Base-by-base conservation (phyloP, 2,888 invertebrate species). In the Lycophotia porphyrea region DNA sequence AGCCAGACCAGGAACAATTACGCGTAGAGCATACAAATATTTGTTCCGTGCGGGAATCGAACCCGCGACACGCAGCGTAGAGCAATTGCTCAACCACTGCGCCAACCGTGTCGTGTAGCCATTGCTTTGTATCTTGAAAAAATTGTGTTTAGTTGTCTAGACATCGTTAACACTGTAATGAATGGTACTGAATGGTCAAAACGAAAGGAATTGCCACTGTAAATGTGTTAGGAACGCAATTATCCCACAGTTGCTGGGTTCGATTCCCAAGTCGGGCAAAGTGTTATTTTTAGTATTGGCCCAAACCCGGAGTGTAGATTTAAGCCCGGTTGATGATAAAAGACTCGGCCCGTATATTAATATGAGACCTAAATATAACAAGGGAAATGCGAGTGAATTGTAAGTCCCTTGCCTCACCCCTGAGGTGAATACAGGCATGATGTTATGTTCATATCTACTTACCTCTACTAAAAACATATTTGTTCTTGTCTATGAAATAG, bases 401-500 rank as follows among this genome's bases (percentile, higher is more conserved):
- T 15, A 49, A 9, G 15, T 5, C 18, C 9, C 24, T 49, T 18
- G 49, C 2, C 34, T n/a, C n/a, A 47, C 31, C 13, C 9, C 18
- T 55, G 55, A 55, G 58, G 3, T 31, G 58, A 34, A 60, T 36
- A 36, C 15, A 31, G 15, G 34, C 21, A 11, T 39, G 27, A n/a
- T 67, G 5, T 34, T 67, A 5, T 18, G 9, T 31, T 49, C 49
- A 15, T 34, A 31, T 18, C 18, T 58, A 58, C 93, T 92, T 80
- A 91, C 92, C 81, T 92, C 92, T 80, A 91, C 94, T 75, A 87
- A 83, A 83, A 65, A 82, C 87, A 66, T 91, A 81, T 68, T 88
- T 92, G 27, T 91, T 86, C 21, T 84, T 86, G 74, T 94, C 91
- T 77, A 94, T 90, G 81, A 94, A 94, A 81, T 93, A 88, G 91